Evolutionary conservation across 2,888 invertebrate genomes (phyloP).

Genomic region (Iselma pallidipennis): DNA sequence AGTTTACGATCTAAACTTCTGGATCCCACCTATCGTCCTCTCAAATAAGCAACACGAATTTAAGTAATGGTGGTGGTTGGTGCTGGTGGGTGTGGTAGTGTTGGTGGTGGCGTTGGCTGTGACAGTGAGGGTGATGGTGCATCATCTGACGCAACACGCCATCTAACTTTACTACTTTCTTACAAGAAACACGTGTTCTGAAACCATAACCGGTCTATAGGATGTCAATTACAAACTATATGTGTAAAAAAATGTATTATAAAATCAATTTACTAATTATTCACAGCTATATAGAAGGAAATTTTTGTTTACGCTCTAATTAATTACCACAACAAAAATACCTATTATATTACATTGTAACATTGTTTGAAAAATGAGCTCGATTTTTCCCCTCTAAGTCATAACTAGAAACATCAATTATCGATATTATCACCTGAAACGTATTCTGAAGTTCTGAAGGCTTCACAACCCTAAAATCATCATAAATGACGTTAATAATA

Average conservation of each 20-base stretch:
- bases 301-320: background rate
- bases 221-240: background rate
- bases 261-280: background rate
- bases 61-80: too few relatives aligned
- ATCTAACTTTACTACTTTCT: background rate
- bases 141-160: background rate
- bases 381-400: too few relatives aligned
- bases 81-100: too few relatives aligned
- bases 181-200: background rate
- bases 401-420: background rate
- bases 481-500: background rate
- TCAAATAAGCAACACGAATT: slow-evolving; percentile 17
- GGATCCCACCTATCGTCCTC: slow-evolving; percentile 1
- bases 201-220: background rate
- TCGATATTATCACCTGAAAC: background rate
- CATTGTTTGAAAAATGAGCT: background rate
- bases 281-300: background rate
- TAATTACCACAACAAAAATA: too few relatives aligned
- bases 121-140: background rate
- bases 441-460: background rate
- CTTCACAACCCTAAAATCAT: too few relatives aligned
- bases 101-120: too few relatives aligned
- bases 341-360: background rate
- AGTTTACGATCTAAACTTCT: slow-evolving; percentile 23
- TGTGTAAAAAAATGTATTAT: background rate